Conservation (phyloP, 2,113 vertebrate genomes). For the Psettodes erumei region DNA sequence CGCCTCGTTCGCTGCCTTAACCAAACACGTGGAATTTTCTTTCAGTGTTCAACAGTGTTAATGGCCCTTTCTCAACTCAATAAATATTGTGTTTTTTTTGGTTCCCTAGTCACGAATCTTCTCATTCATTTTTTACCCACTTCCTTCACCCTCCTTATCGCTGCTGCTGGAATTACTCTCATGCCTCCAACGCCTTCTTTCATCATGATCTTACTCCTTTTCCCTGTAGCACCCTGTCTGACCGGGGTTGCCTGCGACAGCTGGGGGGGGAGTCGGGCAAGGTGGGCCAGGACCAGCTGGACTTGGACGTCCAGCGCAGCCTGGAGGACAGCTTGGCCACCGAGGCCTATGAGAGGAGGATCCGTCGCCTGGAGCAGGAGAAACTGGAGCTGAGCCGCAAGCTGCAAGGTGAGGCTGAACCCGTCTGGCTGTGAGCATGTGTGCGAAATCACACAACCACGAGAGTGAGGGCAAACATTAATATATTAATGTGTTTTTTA, state of each 20-base stretch:
- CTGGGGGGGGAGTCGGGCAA: constrained; percentile 50
- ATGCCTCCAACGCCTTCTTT: not conserved
- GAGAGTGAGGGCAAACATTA: not conserved
- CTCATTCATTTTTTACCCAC: not conserved
- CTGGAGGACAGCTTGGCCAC: constrained; percentile 94
- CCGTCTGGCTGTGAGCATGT: not conserved
- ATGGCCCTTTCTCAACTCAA: not conserved
- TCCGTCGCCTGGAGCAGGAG: constrained; percentile 95
- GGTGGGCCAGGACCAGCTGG: constrained; percentile 85
- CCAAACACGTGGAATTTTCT: not conserved
- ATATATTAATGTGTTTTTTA: not conserved
- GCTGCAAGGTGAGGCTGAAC: constrained; percentile 88
- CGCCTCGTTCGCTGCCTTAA: not conserved
- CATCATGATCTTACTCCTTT: not conserved
- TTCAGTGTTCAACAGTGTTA: not conserved
- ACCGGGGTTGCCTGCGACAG: constrained; percentile 91
- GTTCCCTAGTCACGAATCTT: not conserved
- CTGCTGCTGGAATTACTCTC: not conserved
- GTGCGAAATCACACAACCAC: not conserved
- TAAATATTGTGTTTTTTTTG: not conserved
- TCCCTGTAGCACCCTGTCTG: constrained; percentile 88
- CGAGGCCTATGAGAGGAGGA: constrained; percentile 96
- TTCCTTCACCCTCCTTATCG: not conserved
- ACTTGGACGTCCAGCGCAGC: constrained; percentile 88
- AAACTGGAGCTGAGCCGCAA: constrained; percentile 96